Evolutionary conservation across 2,113 vertebrate genomes (phyloP).

Genomic region (Girardinichthys multiradiatus): DNA sequence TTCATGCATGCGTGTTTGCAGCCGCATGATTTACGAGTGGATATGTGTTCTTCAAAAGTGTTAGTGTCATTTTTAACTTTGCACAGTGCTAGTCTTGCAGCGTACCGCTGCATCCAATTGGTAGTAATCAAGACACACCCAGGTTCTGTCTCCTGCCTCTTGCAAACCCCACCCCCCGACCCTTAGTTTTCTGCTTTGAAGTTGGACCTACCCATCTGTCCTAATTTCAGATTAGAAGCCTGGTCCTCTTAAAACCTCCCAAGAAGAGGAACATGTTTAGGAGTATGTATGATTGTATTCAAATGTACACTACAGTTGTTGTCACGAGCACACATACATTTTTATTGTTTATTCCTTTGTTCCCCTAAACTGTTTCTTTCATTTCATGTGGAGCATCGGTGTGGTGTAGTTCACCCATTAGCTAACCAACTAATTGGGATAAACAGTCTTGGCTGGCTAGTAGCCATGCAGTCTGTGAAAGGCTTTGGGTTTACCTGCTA

Average conservation of each 20-base stretch:
- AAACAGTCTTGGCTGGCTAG: constrained; percentile 38
- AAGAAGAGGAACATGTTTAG: constrained; percentile 16
- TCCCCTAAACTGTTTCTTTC: background rate
- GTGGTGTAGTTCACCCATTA: constrained; percentile 13
- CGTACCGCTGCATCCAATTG: background rate
- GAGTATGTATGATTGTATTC: background rate
- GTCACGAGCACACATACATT: background rate
- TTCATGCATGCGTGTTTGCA: background rate
- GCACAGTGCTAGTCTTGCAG: background rate
- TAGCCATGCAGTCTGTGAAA: constrained; percentile 47
- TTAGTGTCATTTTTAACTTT: background rate
- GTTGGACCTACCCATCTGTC: constrained; percentile 60
- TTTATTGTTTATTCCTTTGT: background rate
- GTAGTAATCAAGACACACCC: background rate
- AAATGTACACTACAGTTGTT: background rate
- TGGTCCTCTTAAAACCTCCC: constrained; percentile 22
- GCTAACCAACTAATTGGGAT: constrained; percentile 46
- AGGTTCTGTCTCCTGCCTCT: background rate
- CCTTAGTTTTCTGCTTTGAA: constrained; percentile 39
- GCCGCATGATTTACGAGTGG: background rate
- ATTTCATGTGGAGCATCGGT: constrained; percentile 7
- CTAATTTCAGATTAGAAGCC: constrained; percentile 61
- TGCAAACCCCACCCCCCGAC: background rate
- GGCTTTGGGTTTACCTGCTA: constrained; percentile 39
- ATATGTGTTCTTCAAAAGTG: background rate